A percentile compares a stretch with the other conserved stretches of the same genome.
Conservation (phyloP, 2,797 vertebrate genomes). For the Leptatherina wallacei region DNA sequence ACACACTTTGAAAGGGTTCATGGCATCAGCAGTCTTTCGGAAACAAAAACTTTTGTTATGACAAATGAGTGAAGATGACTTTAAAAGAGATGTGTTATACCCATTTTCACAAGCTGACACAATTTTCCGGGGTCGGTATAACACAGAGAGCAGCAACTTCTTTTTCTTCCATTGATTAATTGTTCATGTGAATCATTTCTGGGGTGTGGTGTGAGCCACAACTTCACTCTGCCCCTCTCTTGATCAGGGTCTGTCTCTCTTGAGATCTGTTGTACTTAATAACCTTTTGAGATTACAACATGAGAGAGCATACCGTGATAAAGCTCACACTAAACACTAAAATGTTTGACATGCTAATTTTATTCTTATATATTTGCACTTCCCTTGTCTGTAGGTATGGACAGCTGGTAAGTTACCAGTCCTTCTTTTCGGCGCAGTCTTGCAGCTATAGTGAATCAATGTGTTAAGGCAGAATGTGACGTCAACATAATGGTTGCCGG, state of each 20-base stretch:
- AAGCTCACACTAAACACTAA: neutral
- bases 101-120: neutral
- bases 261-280: too few relatives aligned
- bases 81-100: neutral
- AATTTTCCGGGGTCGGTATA: neutral
- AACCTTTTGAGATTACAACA: too few relatives aligned
- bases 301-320: too few relatives aligned
- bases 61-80: neutral
- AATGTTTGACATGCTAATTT: neutral
- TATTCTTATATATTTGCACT: neutral
- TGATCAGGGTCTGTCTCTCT: too few relatives aligned
- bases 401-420: neutral
- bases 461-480: neutral
- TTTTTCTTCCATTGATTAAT: neutral
- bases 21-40: neutral
- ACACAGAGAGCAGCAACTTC: neutral
- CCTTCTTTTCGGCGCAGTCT: neutral
- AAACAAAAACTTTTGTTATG: neutral
- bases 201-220: neutral
- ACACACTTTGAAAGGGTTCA: slow-evolving; percentile 2
- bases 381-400: neutral
- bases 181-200: neutral
- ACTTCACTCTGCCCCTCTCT: neutral
- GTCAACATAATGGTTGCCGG: neutral
- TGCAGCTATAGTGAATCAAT: neutral